Evolutionary conservation across 2,888 invertebrate species (phyloP).

Genomic region (Cyrtodaria siliqua): DNA sequence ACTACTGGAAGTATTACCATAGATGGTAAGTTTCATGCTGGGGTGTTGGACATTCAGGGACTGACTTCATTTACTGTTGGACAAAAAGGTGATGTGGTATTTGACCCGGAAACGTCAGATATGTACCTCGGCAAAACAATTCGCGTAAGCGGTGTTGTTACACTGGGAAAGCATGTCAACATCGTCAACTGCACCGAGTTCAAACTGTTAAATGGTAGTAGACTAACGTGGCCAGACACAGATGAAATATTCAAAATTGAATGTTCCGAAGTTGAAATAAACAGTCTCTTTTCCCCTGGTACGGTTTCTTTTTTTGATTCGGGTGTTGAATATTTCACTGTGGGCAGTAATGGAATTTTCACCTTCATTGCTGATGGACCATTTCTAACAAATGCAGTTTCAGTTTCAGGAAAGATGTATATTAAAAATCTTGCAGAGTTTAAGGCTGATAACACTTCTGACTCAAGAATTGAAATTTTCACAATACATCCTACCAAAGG

Average conservation of each 20-base stretch:
- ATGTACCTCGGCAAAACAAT: constrained; percentile 62
- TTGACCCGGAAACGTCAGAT: constrained; percentile 54
- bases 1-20: constrained; percentile 36
- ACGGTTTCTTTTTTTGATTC: constrained; percentile 55
- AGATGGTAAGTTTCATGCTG: constrained; percentile 54
- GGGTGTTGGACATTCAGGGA: constrained; percentile 13
- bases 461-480: constrained; percentile 52
- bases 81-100: constrained; percentile 44
- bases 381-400: constrained; percentile 52
- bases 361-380: constrained; percentile 58
- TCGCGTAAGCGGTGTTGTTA: constrained; percentile 58
- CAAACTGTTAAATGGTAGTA: constrained; percentile 44
- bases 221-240: constrained; percentile 54
- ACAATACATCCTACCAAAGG: constrained; percentile 56
- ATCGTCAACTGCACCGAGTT: constrained; percentile 63
- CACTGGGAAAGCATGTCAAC: constrained; percentile 57
- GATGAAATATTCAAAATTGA: constrained; percentile 59
- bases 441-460: constrained; percentile 47
- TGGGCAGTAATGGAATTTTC: constrained; percentile 64
- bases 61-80: constrained; percentile 52
- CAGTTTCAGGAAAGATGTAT: constrained; percentile 62
- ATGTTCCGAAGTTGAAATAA: constrained; percentile 65
- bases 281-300: constrained; percentile 64
- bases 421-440: constrained; percentile 64
- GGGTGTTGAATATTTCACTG: constrained; percentile 47